Evolutionary conservation across 2,113 vertebrate genomes (phyloP), one percentile per base, ranked within the genome.

Genomic region (Leptobrachium leishanense): DNA sequence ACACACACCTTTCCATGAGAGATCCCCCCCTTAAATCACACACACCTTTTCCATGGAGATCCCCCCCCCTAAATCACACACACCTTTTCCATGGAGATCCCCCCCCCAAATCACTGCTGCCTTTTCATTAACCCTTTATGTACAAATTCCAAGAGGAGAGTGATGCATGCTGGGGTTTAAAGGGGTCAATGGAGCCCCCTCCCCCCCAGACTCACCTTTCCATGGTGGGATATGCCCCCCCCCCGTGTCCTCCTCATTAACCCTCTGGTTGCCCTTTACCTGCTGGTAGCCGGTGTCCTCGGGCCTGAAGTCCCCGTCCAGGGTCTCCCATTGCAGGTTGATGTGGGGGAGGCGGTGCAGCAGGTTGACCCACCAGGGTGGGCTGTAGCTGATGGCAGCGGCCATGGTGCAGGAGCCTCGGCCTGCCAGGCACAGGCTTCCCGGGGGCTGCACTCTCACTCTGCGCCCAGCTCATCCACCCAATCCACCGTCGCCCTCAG

Each of bases 341-440:
- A 97, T 90, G 85, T 97, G 97, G 55, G 97, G 97, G 74, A 98
- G 90, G 83, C 94, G 93, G 92, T 99, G 96, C 11, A 99, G 87
- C 15, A 98, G 91, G 86, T 88, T 96, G 76, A 96, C 97, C 97
- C 97, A 98, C 97, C 96, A 97, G 6, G 97, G 96, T 66, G 97
- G 95, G 82, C 94, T 91, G 86, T 96, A 98, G 90, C 92, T 95
- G 65, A 96, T 95, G 66, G 96, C 96, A 31, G 95, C 93, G 86
- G 96, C 95, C 94, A 95, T 95, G 79, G 81, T 84, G 59, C 77
- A 20, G 53, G 65, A 42, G 63, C 82, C 39, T 59, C 71, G 74
- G 70, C 59, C 70, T 67, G 43, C n/a, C 74, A 72, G 77, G 41
- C 65, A 43, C 65, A 76, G 65, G 65, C 62, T 64, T 31, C 62